Conservation (phyloP, 2,113 vertebrate genomes). For the Sialia sialis region DNA sequence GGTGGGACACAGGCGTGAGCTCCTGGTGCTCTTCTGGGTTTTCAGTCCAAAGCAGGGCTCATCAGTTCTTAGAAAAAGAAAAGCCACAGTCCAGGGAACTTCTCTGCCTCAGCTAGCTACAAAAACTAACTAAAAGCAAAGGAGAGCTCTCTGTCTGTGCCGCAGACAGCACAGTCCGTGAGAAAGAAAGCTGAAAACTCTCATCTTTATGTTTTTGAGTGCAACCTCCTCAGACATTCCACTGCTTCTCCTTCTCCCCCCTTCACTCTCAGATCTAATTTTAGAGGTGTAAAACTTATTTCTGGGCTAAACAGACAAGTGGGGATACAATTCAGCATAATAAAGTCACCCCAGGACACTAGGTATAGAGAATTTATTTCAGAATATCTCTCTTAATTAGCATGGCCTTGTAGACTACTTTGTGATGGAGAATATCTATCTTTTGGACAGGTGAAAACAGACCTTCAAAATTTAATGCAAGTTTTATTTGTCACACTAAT, state of each 20-base stretch:
- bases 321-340: neutral
- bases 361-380: neutral
- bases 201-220: neutral
- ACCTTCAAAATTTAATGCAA: neutral
- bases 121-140: neutral
- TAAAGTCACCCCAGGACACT: neutral
- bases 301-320: neutral
- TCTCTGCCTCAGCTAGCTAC: neutral
- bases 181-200: neutral
- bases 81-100: neutral
- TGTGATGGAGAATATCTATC: neutral
- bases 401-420: neutral
- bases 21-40: neutral
- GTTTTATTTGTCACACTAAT: neutral
- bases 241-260: neutral
- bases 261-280: neutral
- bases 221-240: neutral
- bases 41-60: neutral
- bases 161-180: neutral
- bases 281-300: neutral
- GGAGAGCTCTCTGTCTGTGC: neutral
- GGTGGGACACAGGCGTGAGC: neutral
- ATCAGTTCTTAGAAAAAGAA: neutral
- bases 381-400: neutral
- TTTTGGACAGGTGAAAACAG: neutral